Conservation (phyloP, 2,797 vertebrate species). For the Geotrypetes seraphini region DNA sequence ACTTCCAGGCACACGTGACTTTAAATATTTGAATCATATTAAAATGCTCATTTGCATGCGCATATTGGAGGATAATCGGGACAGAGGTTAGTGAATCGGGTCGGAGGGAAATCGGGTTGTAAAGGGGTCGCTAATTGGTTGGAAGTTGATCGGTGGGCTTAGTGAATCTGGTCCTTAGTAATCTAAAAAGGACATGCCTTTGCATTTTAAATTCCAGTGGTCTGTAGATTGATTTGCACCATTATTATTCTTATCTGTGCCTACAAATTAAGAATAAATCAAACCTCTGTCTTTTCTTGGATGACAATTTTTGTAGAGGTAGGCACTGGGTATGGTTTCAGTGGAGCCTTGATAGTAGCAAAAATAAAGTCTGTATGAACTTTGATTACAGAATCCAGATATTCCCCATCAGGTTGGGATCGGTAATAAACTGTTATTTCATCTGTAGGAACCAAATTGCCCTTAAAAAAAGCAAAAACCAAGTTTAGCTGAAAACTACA, state of each 20-base stretch:
- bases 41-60: too few relatives aligned
- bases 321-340: conserved; percentile 73
- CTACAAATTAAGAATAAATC: not conserved
- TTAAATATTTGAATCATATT: too few relatives aligned
- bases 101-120: too few relatives aligned
- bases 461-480: conserved; percentile 46
- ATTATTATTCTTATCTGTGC: not conserved
- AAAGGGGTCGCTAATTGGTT: too few relatives aligned
- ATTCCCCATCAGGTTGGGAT: conserved; percentile 65
- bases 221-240: not conserved
- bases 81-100: too few relatives aligned
- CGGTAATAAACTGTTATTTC: conserved; percentile 84
- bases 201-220: too few relatives aligned
- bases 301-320: conserved; percentile 67
- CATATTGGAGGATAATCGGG: too few relatives aligned
- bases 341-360: conserved; percentile 80
- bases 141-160: too few relatives aligned
- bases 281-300: conserved; percentile 83
- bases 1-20: too few relatives aligned
- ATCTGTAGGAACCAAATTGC: conserved; percentile 85
- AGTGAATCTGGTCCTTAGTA: too few relatives aligned
- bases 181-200: too few relatives aligned
- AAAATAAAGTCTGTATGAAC: conserved; percentile 83
- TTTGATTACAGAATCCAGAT: conserved; percentile 80
- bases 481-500: too few relatives aligned